Conservation (phyloP, 2,113 vertebrate genomes). For the Mobula birostris region DNA sequence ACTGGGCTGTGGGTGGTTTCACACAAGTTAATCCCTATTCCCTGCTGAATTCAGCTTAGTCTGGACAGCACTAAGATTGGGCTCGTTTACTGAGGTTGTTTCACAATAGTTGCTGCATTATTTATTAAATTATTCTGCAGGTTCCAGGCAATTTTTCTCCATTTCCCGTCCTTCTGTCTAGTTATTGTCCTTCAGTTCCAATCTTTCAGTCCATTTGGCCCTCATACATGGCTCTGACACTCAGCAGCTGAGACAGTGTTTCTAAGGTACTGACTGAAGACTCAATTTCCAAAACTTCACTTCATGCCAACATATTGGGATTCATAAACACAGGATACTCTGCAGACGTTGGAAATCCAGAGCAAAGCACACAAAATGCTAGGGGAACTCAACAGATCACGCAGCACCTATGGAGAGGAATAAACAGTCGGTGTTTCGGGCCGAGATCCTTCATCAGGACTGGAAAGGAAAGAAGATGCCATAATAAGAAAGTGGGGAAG, state of each 20-base stretch:
- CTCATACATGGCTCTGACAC: background rate
- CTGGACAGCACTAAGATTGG: background rate
- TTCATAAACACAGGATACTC: background rate
- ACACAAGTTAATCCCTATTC: background rate
- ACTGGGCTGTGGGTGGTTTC: background rate
- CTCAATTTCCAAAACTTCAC: background rate
- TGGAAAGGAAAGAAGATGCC: no score
- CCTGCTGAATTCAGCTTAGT: background rate
- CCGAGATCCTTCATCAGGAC: no score
- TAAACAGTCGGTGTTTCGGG: no score
- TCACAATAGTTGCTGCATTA: background rate
- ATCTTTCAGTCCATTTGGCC: background rate
- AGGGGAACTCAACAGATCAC: no score
- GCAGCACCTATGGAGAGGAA: no score
- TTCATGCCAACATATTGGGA: background rate
- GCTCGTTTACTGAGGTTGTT: background rate
- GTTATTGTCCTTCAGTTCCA: background rate
- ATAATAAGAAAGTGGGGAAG: no score
- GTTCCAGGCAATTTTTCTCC: background rate
- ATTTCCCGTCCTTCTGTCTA: no score
- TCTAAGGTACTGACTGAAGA: background rate
- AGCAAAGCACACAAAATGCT: no score
- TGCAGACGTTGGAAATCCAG: no score
- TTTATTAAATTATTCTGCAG: background rate
- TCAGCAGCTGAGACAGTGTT: background rate